Base-by-base conservation (phyloP, 2,113 vertebrate genomes). In the Burhinus bistriatus region DNA sequence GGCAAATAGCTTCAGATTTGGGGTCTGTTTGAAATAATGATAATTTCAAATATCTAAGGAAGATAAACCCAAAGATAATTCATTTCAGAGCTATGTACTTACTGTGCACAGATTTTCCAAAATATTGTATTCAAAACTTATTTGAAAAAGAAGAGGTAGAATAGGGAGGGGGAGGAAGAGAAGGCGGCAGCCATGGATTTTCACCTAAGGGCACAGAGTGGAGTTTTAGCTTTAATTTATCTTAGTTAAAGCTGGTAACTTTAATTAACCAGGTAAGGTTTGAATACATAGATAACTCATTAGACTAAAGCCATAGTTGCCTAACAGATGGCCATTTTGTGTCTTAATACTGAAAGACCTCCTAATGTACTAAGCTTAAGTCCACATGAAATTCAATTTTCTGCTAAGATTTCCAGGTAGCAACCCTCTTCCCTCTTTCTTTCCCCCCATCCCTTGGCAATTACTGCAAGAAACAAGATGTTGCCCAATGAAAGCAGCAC, bases 181-280 rank as follows among this genome's bases (percentile, higher is more conserved):
- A 51, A 69, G 15, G 6, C 55, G 11, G 30, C 57, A 22, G 25
- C 11, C 4, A 1, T 42, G 22, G 32, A n/a, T 59, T 86, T 76
- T 86, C 21, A 59, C 20, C 17, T 45, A 72, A 76, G 10, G 47
- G 47, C 13, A 54, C 19, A 12, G 22, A 71, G 18, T 12, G 4
- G 5, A 65, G 12, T 70, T 88, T 70, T 36, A 80, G 10, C 27
- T 86, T 55, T 54, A 83, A 80, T 36, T 70, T 80, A 42, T 36
- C 85, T 86, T 80, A 45, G 30, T 32, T 59, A 47, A 58, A 81
- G 83, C 7, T 85, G 32, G 8, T 68, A 72, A 86, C 38, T 95
- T 86, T 73, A 95, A 93, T 87, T 95, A 96, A 88, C 15, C 15
- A 45, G 42, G 13, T 86, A 75, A 87, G 27, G n/a, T 62, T 94